Evolutionary conservation across 2,797 vertebrate species (phyloP).

Genomic region (Cuniculus paca): DNA sequence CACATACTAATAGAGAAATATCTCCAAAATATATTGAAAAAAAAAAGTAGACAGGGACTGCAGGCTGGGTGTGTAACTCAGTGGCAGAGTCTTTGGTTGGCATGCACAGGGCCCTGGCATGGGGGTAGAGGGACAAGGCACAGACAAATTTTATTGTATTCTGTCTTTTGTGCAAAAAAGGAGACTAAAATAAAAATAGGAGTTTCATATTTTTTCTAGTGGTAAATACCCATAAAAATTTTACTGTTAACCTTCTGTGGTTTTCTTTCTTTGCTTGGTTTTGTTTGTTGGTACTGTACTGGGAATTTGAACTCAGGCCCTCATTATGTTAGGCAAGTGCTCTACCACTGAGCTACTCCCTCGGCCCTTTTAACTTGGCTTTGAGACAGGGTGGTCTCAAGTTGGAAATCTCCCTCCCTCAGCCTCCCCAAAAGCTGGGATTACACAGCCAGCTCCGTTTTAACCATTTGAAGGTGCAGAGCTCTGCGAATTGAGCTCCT

Average conservation of each 20-base stretch:
- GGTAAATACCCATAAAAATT: background rate
- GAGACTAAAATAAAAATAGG: constrained; percentile 3
- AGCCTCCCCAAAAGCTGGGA: background rate
- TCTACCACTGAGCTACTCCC: background rate
- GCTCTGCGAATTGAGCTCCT: background rate
- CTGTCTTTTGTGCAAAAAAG: background rate
- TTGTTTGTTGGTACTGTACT: background rate
- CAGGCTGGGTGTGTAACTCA: background rate
- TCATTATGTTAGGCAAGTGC: background rate
- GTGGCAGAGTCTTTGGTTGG: background rate
- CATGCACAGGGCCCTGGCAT: background rate
- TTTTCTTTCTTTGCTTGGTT: background rate
- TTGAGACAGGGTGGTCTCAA: background rate
- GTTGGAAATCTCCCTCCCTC: background rate
- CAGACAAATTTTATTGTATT: background rate
- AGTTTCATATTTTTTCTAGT: background rate
- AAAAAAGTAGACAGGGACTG: background rate
- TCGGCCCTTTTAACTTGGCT: background rate
- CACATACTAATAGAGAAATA: background rate
- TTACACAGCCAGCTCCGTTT: background rate
- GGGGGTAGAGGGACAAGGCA: background rate
- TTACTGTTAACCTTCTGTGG: background rate
- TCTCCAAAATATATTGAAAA: background rate
- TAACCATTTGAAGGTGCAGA: background rate
- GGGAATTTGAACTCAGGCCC: background rate